Conservation (phyloP, 2,797 vertebrate genomes). For the Setipinna tenuifilis region DNA sequence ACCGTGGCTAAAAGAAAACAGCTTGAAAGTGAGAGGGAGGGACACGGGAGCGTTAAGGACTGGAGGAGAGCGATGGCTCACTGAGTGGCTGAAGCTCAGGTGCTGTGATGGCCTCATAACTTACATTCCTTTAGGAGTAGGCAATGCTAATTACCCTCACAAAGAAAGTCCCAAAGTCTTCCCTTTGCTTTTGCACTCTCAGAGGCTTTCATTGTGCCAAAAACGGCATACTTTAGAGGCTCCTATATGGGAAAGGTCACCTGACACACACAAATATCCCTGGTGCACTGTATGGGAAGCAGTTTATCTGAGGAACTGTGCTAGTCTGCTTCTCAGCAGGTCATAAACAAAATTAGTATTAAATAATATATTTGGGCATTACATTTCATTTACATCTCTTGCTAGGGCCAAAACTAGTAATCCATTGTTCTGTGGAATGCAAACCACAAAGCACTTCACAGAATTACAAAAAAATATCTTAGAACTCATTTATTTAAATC, state of each 20-base stretch:
- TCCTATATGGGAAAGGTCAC: neutral
- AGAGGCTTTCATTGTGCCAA: neutral
- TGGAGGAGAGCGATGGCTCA: neutral
- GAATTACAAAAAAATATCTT: slow-evolving; percentile 42
- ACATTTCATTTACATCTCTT: neutral
- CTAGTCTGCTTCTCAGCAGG: too few species aligned
- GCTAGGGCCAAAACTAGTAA: too few species aligned
- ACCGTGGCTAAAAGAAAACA: neutral
- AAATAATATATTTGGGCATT: neutral
- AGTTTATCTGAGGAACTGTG: neutral
- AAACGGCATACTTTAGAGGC: neutral
- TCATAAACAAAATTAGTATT: neutral
- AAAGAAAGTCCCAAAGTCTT: neutral
- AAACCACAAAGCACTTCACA: slow-evolving; percentile 37
- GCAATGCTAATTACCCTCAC: slow-evolving; percentile 20
- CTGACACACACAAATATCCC: neutral
- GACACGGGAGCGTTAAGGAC: too few species aligned
- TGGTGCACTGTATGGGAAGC: neutral
- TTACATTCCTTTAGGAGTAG: slow-evolving; percentile 16
- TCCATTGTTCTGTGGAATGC: neutral
- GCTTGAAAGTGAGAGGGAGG: slow-evolving; percentile 3
- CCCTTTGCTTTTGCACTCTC: neutral
- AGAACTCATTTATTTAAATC: slow-evolving; percentile 61
- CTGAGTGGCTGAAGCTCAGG: neutral
- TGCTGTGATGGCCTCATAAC: slow-evolving; percentile 7